Conservation (phyloP, 2,113 vertebrate species). For the Lasiurus borealis region DNA sequence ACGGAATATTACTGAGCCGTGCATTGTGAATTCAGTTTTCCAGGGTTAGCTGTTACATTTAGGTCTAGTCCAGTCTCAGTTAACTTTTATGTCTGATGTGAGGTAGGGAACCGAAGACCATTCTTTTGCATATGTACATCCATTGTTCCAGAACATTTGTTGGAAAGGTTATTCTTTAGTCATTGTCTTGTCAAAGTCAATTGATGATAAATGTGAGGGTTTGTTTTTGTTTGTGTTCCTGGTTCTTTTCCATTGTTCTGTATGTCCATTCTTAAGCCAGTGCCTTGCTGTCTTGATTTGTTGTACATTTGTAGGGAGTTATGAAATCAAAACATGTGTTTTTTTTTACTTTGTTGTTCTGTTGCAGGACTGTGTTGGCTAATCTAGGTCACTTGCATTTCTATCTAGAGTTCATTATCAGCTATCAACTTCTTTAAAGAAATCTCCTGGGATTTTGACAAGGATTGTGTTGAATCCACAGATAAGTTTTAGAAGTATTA, state of each 20-base stretch:
- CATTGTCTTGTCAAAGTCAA: neutral
- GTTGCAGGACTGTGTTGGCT: neutral
- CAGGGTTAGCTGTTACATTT: neutral
- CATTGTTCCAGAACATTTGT: neutral
- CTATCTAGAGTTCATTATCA: neutral
- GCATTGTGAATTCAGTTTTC: neutral
- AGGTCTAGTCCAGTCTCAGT: neutral
- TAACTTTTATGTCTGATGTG: neutral
- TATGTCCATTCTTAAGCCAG: neutral
- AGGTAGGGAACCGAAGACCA: too few species aligned
- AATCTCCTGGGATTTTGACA: neutral
- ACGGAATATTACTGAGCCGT: neutral
- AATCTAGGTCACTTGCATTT: neutral
- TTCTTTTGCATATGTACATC: neutral
- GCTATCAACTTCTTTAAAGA: neutral
- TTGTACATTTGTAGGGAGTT: neutral
- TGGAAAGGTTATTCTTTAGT: neutral
- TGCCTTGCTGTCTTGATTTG: neutral
- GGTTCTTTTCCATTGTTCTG: neutral
- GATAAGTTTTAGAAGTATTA: neutral
- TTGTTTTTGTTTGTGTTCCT: neutral
- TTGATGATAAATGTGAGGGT: neutral
- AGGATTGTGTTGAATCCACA: neutral
- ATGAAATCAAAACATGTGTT: neutral
- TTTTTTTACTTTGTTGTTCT: neutral